Base-by-base conservation (phyloP, 2,113 vertebrate species). In the Cyprinus carpio region DNA sequence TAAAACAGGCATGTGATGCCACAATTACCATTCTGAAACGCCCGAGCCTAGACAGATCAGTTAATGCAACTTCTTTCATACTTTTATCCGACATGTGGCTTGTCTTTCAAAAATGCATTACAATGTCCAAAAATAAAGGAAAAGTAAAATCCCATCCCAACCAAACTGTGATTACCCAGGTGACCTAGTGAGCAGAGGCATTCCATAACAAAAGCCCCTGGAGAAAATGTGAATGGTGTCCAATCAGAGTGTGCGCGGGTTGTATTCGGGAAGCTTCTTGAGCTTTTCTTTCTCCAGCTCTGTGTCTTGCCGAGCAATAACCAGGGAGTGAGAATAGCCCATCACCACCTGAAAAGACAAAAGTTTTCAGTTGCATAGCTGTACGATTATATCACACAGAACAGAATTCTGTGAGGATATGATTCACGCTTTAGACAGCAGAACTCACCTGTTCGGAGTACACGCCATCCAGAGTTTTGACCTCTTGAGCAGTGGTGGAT, bases 211-310 rank as follows among this genome's bases (percentile, higher is more conserved):
- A 40, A 40, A 91, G 91, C 92, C 92, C 85, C 88, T 86, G 83
- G 85, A 79, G 75, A 84, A 25, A 56, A 56, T 56, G 69, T 69
- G 74, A 81, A 46, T 2, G 31, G 23, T 13, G 12, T 29, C n/a
- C 62, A 0, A 81, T 97, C 95, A 98, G 93, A 99, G 93, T 82
- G 96, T 97, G 86, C 97, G 95, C 1, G 98, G 98, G 90, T 97
- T 98, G 93, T 99, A 99, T 88, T 99, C 98, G 0, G 97, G 97
- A 84, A 99, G 94, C 90, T 97, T 97, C 92, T 95, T 96, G 71
- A 98, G 92, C 91, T 92, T 97, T 90, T 98, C 97, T 75, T 96
- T 92, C 64, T 99, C 97, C 0, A 94, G 92, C 25, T 96, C 95
- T 0, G 93, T 94, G 69, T 99, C 97, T 1, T 97, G 96, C 0